Base-by-base conservation (phyloP, 2,113 vertebrate species). In the Rattus rattus region DNA sequence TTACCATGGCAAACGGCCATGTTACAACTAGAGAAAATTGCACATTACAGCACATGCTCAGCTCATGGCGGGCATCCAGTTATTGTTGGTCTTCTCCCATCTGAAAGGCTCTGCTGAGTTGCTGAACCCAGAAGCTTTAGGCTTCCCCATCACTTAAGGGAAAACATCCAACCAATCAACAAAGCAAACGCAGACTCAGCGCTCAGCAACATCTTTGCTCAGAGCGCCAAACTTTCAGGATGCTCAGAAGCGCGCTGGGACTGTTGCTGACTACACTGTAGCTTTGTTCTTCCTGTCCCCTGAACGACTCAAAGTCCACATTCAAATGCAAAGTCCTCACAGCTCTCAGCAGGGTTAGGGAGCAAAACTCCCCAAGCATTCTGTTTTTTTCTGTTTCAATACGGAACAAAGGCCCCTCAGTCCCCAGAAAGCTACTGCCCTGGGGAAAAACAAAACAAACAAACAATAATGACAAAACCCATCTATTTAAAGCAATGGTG, bases 291-390 rank as follows among this genome's bases (percentile, higher is more conserved):
- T 33, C 52, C 43, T 11, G 1, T 65, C 47, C 17, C 49, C 49
- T 19, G 43, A 94, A 26, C 5, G 1, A 73, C 56, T 95, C 90
- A 92, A 95, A 96, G 94, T 96, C 90, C 84, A n/a, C 19, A 52
- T 65, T 76, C 59, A 88, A 95, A 84, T 2, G 26, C 43, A 79
- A 80, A 43, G 33, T 52, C 39, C 93, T 93, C 89, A 49, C 75
- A 72, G 95, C 13, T 75, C 91, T 90, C 81, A 20, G 20, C 22
- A 13, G 0, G 20, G 65, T n/a, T 36, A 85, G 69, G 24, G 20
- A 88, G 87, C 73, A n/a, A 80, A 69, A 95, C 89, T 84, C 56
- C 65, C 73, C 52, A 49, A 30, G 59, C 73, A 54, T 49, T 73
- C 36, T 36, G 26, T 67, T 67, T 30, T 28, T 30, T 30, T 67